These are phyloP conservation scores for Euwallacea similis DNA, from an alignment of 1,140 invertebrate species.

Conservation along the genomic window DNA sequence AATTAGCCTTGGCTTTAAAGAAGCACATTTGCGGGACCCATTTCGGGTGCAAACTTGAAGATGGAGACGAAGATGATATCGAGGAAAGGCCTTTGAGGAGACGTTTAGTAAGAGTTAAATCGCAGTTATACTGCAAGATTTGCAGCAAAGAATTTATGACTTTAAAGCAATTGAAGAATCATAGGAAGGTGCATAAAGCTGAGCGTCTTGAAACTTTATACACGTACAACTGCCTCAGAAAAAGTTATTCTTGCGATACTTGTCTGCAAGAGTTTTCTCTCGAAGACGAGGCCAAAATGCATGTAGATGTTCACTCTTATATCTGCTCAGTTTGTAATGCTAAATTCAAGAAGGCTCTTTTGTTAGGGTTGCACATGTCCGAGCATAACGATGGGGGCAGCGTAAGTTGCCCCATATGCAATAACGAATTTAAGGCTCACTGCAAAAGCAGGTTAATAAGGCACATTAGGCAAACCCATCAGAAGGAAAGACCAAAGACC, in stretches of 20 bases:
- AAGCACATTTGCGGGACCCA: conserved; percentile 28
- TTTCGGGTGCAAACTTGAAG: conserved; percentile 15
- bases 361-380: conserved; percentile 38
- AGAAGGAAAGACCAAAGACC: conserved; percentile 37
- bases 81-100: conserved; percentile 13
- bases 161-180: conserved; percentile 24
- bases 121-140: conserved; percentile 20
- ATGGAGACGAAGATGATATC: conserved; percentile 6
- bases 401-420: conserved; percentile 41
- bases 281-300: conserved; percentile 46
- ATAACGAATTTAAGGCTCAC: conserved; percentile 33
- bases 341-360: conserved; percentile 36
- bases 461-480: conserved; percentile 43
- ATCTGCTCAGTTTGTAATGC: conserved; percentile 33
- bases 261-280: conserved; percentile 34
- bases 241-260: conserved; percentile 34
- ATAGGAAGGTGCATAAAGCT: conserved; percentile 29
- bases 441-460: conserved; percentile 35
- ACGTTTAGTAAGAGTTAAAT: conserved; percentile 8
- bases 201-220: conserved; percentile 16
- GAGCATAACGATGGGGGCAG: conserved; percentile 29
- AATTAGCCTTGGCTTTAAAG: conserved; percentile 5
- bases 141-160: conserved; percentile 16
- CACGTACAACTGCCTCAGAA: conserved; percentile 19
- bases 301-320: conserved; percentile 34